Percentiles rank a stretch among this genome's conserved stretches.
These are phyloP conservation scores for Dryadula phaetusa DNA, from an alignment of 2,888 invertebrate species.

Conservation along the genomic window DNA sequence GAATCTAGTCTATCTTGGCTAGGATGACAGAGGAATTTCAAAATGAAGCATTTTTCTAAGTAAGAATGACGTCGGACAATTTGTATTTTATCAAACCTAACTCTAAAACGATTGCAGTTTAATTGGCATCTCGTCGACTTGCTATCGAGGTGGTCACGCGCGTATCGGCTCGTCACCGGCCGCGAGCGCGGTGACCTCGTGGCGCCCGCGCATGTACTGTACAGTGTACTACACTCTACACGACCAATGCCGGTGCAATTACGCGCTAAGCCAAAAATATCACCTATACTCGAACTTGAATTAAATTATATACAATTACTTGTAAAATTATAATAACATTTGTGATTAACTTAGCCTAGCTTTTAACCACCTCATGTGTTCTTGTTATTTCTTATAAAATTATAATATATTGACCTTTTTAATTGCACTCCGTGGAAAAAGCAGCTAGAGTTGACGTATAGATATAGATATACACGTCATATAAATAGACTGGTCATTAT, in stretches of 20 bases:
- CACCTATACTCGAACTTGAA: neutral
- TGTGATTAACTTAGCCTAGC: neutral
- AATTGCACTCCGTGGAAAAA: neutral
- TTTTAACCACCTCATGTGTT: too few relatives aligned
- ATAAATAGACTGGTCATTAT: slow-evolving; percentile 3
- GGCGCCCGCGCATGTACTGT: slow-evolving; percentile 46
- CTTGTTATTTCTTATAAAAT: neutral
- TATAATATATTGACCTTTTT: neutral
- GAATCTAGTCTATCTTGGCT: too few relatives aligned
- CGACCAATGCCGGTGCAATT: slow-evolving; percentile 35
- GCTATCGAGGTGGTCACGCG: slow-evolving; percentile 24
- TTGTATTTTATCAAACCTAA: neutral
- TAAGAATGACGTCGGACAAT: neutral
- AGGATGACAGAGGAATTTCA: too few relatives aligned
- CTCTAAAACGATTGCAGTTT: neutral
- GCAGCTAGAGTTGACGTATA: neutral
- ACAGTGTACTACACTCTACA: slow-evolving; percentile 11
- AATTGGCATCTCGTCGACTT: slow-evolving; percentile 29
- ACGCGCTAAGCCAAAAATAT: slow-evolving; percentile 37
- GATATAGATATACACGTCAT: neutral
- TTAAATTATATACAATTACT: neutral
- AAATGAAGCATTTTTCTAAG: neutral
- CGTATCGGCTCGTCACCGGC: slow-evolving; percentile 13
- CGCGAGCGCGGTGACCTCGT: slow-evolving; percentile 55
- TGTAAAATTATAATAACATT: neutral